Conservation (phyloP, 1,140 invertebrate species). For the Riptortus pedestris region DNA sequence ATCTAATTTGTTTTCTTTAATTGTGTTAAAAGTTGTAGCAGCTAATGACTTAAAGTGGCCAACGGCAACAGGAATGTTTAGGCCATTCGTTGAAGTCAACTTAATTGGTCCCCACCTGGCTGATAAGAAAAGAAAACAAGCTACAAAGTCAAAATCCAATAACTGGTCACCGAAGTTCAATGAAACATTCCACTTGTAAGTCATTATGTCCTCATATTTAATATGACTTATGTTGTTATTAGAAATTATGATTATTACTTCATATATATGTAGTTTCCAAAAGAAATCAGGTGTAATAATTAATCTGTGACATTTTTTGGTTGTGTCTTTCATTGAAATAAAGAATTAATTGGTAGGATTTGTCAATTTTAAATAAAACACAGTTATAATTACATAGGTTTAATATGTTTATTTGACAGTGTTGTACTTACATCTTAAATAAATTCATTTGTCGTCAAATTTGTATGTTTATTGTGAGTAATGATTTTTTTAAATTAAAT, state of each 20-base stretch:
- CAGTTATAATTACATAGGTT: background rate
- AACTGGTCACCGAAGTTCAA: conserved; percentile 99
- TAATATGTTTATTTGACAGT: no score
- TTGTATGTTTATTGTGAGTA: no score
- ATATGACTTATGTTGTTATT: no score
- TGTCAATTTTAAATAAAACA: background rate
- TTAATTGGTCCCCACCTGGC: conserved; percentile 94
- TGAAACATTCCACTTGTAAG: conserved; percentile 98
- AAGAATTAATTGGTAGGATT: background rate
- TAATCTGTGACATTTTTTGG: no score
- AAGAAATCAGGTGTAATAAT: background rate
- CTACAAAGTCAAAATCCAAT: conserved; percentile 96
- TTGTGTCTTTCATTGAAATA: background rate
- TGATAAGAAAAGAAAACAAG: conserved; percentile 95
- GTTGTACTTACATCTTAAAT: no score
- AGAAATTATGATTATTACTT: no score
- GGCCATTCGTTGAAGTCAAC: conserved; percentile 97
- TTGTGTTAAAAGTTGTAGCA: conserved; percentile 72
- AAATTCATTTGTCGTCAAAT: no score
- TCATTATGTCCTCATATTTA: conserved; percentile 35
- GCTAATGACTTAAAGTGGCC: conserved; percentile 98
- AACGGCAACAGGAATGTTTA: conserved; percentile 86
- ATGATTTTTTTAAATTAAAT: no score
- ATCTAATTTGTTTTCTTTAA: background rate
- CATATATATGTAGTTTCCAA: background rate